Conservation (phyloP, 1,140 invertebrate species). For the Ostrea denselamellosa region DNA sequence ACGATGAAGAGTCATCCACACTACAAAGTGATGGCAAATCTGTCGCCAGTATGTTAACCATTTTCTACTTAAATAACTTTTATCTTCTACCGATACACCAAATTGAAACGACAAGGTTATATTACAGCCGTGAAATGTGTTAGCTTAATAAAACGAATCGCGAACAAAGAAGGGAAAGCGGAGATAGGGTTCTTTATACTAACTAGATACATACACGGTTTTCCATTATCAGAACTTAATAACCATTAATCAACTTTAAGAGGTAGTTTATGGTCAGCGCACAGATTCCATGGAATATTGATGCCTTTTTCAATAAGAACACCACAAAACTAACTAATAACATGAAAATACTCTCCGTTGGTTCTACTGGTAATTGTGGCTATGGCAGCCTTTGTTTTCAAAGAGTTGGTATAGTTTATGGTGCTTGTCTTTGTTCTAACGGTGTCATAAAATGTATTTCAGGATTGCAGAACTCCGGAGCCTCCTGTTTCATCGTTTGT, state of each 20-base stretch:
- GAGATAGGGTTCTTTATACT: background rate
- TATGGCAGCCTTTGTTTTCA: background rate
- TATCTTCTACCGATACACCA: no score
- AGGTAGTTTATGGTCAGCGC: background rate
- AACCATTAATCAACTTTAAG: background rate
- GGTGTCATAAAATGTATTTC: background rate
- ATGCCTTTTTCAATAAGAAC: background rate
- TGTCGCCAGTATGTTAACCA: constrained; percentile 59
- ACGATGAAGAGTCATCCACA: constrained; percentile 61
- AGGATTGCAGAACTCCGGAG: constrained; percentile 72
- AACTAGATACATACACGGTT: background rate
- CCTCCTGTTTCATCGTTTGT: constrained; percentile 71
- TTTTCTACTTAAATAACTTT: no score
- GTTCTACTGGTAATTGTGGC: background rate
- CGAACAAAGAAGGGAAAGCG: no score
- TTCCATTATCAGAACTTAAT: background rate
- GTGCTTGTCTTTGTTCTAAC: background rate
- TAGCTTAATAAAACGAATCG: no score
- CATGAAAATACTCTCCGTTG: background rate
- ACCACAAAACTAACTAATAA: background rate
- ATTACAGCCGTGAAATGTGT: no score
- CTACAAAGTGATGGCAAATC: constrained; percentile 59
- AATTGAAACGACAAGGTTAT: no score
- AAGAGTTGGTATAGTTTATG: background rate
- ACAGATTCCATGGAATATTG: constrained; percentile 22